These are phyloP conservation scores for Thaumatotibia leucotreta DNA, from an alignment of 1,140 invertebrate genomes.

Conservation along the genomic window DNA sequence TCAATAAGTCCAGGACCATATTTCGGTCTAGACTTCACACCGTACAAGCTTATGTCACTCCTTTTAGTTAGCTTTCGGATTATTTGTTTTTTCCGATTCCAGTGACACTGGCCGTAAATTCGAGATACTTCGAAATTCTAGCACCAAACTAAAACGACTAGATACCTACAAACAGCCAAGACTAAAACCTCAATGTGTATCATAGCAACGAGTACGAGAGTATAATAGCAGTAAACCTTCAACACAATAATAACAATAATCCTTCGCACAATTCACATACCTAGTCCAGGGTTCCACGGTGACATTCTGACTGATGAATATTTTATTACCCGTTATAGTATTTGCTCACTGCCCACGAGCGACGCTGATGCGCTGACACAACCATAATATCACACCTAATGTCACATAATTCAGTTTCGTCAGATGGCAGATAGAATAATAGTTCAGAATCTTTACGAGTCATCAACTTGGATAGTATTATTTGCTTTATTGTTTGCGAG, in stretches of 20 bases:
- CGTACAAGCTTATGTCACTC: too few relatives aligned
- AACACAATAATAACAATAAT: conserved; percentile 14
- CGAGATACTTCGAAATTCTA: too few relatives aligned
- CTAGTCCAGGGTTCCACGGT: conserved; percentile 47
- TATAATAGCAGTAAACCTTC: conserved; percentile 8
- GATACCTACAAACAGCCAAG: too few relatives aligned
- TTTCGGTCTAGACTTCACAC: too few relatives aligned
- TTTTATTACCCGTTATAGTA: conserved; percentile 55
- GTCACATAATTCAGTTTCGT: neutral
- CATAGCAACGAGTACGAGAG: neutral
- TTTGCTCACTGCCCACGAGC: neutral
- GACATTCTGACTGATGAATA: conserved; percentile 66
- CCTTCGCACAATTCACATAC: conserved; percentile 38
- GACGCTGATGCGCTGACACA: neutral
- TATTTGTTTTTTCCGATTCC: too few relatives aligned
- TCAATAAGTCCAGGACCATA: too few relatives aligned
- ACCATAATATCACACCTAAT: conserved; percentile 13
- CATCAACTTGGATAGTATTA: too few relatives aligned
- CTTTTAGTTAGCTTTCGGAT: too few relatives aligned
- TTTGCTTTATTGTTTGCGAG: too few relatives aligned
- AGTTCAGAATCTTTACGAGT: neutral
- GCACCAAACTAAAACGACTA: too few relatives aligned
- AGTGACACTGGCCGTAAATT: too few relatives aligned
- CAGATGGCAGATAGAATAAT: neutral
- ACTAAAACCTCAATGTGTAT: too few relatives aligned